These are phyloP conservation scores for Drosophila heteroneura DNA, from an alignment of 2,888 invertebrate genomes.

Conservation along the genomic window DNA sequence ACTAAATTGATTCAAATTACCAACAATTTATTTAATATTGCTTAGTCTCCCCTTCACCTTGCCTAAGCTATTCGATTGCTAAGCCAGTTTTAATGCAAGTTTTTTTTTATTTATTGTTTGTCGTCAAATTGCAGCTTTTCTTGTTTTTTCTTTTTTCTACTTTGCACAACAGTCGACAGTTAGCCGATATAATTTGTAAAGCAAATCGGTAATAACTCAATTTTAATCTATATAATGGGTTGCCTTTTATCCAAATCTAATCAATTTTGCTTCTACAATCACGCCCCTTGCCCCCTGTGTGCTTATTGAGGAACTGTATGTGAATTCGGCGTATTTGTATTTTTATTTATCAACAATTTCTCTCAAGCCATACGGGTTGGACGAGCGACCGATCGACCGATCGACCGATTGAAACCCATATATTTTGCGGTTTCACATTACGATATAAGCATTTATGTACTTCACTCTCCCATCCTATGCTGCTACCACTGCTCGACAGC, in stretches of 20 bases:
- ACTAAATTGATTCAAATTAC: constrained; percentile 65
- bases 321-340: constrained; percentile 38
- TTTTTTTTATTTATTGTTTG: not conserved
- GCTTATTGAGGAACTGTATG: constrained; percentile 14
- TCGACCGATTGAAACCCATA: constrained; percentile 38
- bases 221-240: constrained; percentile 77
- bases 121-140: constrained; percentile 23
- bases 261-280: constrained; percentile 50
- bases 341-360: constrained; percentile 62
- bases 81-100: constrained; percentile 11
- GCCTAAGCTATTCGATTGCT: constrained; percentile 24
- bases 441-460: constrained; percentile 41
- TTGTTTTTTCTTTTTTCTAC: constrained; percentile 18
- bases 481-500: not conserved
- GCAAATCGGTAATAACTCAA: constrained; percentile 64
- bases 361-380: constrained; percentile 32
- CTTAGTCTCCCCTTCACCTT: not conserved
- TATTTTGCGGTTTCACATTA: constrained; percentile 43
- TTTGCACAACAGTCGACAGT: constrained; percentile 20
- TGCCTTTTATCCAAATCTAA: constrained; percentile 82
- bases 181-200: constrained; percentile 45
- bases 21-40: constrained; percentile 61
- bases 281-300: not conserved
- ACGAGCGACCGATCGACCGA: constrained; percentile 19
- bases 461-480: not conserved